phyloP scores from a whole-genome alignment of 2,888 invertebrate genomes.

The Polyommatus iphigenia region DNA sequence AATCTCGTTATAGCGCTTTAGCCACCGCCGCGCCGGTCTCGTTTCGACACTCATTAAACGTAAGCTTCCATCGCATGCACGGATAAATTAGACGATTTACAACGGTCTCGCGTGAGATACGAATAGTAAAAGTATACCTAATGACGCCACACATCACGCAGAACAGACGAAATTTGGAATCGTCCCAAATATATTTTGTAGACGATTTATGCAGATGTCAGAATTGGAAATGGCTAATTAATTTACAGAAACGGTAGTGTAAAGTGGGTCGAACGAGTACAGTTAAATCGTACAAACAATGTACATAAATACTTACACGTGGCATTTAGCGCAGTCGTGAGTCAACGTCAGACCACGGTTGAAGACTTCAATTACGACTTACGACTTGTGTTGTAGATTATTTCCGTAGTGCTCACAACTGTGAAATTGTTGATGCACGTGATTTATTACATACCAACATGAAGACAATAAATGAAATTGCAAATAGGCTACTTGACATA shows the following conservation, averaged over 20 bases:
- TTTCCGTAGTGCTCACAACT: conserved; percentile 24
- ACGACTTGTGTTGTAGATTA: conserved; percentile 16
- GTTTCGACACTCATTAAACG: conserved; percentile 24
- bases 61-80: conserved; percentile 9
- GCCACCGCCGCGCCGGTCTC: conserved; percentile 39
- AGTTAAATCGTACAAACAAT: conserved; percentile 26
- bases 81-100: conserved; percentile 22
- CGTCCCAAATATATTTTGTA: conserved; percentile 48
- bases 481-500: no score
- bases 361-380: conserved; percentile 28
- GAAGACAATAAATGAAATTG: not conserved
- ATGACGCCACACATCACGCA: conserved; percentile 24
- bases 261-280: conserved; percentile 26
- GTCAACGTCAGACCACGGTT: conserved; percentile 25
- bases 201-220: conserved; percentile 29
- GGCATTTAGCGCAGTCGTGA: not conserved
- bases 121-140: conserved; percentile 35
- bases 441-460: not conserved
- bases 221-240: conserved; percentile 27
- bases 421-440: conserved; percentile 22
- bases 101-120: conserved; percentile 23
- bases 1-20: conserved; percentile 47
- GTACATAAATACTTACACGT: conserved; percentile 18
- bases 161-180: conserved; percentile 50
- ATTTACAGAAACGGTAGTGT: conserved; percentile 3